Conservation (phyloP, 2,113 vertebrate genomes). For the Lasiurus cinereus region DNA sequence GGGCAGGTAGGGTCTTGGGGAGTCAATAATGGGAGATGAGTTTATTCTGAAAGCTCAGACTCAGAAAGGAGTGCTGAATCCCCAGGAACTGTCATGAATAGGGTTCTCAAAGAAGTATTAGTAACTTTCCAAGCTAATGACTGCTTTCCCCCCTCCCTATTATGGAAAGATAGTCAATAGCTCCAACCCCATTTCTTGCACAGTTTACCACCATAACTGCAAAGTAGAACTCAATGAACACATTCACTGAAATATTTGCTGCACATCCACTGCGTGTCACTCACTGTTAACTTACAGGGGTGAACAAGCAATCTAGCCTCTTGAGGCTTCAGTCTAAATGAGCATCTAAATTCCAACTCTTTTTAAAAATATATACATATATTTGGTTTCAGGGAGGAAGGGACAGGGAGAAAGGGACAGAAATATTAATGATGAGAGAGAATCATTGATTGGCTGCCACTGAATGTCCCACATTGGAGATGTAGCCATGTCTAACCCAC, state of each 20-base stretch:
- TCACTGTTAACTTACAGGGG: neutral
- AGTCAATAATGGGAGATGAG: neutral
- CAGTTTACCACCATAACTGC: neutral
- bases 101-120: neutral
- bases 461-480: too few species aligned
- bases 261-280: fast-evolving
- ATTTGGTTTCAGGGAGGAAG: too few species aligned
- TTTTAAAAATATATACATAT: too few species aligned
- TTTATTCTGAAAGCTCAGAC: constrained; percentile 24
- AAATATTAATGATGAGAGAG: too few species aligned
- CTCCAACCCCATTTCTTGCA: neutral
- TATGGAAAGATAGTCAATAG: neutral
- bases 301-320: neutral
- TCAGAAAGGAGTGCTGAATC: neutral
- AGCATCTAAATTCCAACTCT: neutral
- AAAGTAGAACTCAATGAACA: neutral
- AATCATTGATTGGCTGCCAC: too few species aligned
- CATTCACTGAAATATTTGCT: neutral
- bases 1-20: neutral
- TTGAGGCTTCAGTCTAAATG: neutral
- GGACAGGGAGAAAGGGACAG: too few species aligned
- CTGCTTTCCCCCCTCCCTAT: neutral
- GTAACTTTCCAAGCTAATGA: neutral
- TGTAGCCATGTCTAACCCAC: too few species aligned
- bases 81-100: neutral